Evolutionary conservation across 1,140 invertebrate species (phyloP), one percentile per base, ranked within the genome.

Genomic region (Drosophila asahinai): DNA sequence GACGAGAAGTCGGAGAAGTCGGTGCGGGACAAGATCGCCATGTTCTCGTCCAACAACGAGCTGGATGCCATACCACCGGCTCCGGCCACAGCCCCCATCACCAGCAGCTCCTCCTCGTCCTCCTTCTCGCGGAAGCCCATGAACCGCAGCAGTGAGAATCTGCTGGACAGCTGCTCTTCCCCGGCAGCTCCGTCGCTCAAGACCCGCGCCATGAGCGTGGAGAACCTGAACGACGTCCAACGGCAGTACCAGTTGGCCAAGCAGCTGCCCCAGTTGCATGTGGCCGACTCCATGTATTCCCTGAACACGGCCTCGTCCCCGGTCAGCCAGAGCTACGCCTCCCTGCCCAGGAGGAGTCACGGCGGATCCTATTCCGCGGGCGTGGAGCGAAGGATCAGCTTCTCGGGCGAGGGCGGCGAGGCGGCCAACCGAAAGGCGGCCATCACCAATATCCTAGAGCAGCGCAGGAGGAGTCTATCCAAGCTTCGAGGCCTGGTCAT

Each of bases 401-500:
- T 94, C 60, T 94, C 94, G 0, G 94, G 93, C 7, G 86, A 90
- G 22, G 86, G 86, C 0, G 67, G 67, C 9, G 92, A 93, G 51
- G 92, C 92, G 62, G 90, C 91, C 27, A 80, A 79, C 1, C 79
- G 92, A 1, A 93, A 93, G 58, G 92, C 91, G 1, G 91, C 92
- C 43, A 91, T 92, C 27, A 86, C 92, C 73, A 89, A 93, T 91
- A 76, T 92, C 80, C 8, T 97, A 72, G 97, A 98, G 91, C 96
- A 97, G 91, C 94, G 97, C 49, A 95, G 96, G 77, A 96, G 96
- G 81, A 96, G 96, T 25, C 95, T 97, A 84, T 97, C 96, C 3
- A 98, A 98, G 93, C 92, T 98, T 27, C 94, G 97, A 84, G 97
- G 97, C 5, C 93, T 98, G 70, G 96, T 98, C 9, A 98, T 98